phyloP scores from a whole-genome alignment of 2,888 invertebrate species.

The Platynereis dumerilii region DNA sequence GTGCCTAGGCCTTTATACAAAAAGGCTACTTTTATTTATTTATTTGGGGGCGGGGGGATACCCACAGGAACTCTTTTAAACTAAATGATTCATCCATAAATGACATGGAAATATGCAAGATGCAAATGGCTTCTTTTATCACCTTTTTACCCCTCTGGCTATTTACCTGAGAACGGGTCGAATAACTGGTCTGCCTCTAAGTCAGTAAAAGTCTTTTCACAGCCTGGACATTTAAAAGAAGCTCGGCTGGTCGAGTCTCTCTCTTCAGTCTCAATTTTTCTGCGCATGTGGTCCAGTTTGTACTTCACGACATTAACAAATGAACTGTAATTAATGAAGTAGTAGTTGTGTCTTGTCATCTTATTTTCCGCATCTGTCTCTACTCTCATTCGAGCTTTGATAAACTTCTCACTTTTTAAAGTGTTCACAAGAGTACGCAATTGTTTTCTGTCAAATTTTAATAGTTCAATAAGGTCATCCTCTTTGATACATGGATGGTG shows the following conservation, averaged over 20 bases:
- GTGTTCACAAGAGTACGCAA: conserved; percentile 79
- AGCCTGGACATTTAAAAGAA: conserved; percentile 91
- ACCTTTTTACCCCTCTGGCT: no score
- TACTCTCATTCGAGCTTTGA: conserved; percentile 78
- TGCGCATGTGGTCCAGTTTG: conserved; percentile 93
- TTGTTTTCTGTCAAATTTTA: conserved; percentile 94
- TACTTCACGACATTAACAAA: conserved; percentile 98
- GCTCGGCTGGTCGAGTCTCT: conserved; percentile 92
- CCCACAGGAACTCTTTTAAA: no score
- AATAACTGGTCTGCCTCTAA: conserved; percentile 73
- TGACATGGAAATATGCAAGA: no score
- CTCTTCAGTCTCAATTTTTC: conserved; percentile 94
- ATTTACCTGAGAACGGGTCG: conserved; percentile 48
- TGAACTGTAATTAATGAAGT: conserved; percentile 93
- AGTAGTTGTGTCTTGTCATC: conserved; percentile 94
- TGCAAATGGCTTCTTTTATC: no score
- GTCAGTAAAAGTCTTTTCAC: conserved; percentile 93
- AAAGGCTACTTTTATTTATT: no score
- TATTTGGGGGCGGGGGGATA: no score
- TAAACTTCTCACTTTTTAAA: conserved; percentile 87
- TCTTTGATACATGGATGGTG: conserved; percentile 83
- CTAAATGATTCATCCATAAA: no score
- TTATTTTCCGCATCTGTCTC: conserved; percentile 94
- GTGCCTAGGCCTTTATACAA: no score
- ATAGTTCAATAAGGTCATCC: conserved; percentile 76